Percentiles rank a stretch among this genome's conserved stretches.
These are phyloP conservation scores for Chaetogeoica ovagalla DNA, from an alignment of 2,888 invertebrate species.

Conservation along the genomic window DNA sequence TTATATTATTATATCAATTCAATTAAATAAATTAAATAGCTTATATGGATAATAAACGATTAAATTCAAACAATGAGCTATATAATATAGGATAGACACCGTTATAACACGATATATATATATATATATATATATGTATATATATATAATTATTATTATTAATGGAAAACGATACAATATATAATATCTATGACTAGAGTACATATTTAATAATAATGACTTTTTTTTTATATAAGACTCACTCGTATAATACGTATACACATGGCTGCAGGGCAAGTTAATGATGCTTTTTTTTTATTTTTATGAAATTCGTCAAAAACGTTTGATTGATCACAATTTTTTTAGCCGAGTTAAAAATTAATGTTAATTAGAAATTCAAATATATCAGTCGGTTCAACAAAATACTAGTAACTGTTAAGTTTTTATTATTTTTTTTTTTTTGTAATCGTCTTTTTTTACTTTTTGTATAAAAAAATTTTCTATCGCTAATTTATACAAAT, in stretches of 20 bases:
- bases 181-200: not conserved
- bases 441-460: no score
- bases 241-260: not conserved
- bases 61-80: conserved; percentile 13
- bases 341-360: no score
- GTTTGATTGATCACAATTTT: no score
- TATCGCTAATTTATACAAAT: no score
- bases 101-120: not conserved
- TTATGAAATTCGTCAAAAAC: no score
- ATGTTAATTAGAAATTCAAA: no score
- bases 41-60: not conserved
- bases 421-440: no score
- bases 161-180: not conserved
- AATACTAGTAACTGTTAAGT: no score
- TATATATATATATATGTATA: not conserved
- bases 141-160: not conserved
- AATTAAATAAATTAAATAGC: not conserved
- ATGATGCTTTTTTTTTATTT: no score
- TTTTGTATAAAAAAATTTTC: no score
- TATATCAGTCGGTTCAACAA: no score
- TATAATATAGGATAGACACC: not conserved
- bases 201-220: not conserved
- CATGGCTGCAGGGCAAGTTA: no score
- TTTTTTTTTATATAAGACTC: not conserved
- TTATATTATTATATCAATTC: not conserved